A percentile compares a stretch with the other conserved stretches of the same genome.
phyloP scores from a whole-genome alignment of 2,888 invertebrate genomes.

The Acronicta aceris region DNA sequence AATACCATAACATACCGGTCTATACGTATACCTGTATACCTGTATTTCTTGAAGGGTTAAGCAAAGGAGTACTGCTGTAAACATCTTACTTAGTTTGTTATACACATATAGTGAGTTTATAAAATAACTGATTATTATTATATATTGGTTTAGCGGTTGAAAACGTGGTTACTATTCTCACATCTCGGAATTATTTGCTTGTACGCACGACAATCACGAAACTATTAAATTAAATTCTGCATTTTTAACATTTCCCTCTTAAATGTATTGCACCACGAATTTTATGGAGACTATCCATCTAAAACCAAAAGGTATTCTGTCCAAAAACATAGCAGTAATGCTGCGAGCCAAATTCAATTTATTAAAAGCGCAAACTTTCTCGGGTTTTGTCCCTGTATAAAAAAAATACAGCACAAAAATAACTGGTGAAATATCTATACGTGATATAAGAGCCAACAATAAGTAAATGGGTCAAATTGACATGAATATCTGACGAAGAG shows the following conservation, averaged over 20 bases:
- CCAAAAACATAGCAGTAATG: conserved; percentile 34
- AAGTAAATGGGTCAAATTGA: conserved; percentile 61
- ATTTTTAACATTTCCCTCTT: conserved; percentile 20
- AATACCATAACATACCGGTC: too few relatives aligned
- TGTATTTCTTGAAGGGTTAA: too few relatives aligned
- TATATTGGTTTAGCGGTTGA: too few relatives aligned
- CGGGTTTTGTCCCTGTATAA: conserved; percentile 5
- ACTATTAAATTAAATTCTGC: conserved; percentile 17
- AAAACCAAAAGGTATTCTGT: conserved; percentile 30
- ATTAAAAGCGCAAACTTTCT: conserved; percentile 34
- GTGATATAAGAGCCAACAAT: conserved; percentile 40
- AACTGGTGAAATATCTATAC: conserved; percentile 10
- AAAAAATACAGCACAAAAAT: conserved; percentile 15
- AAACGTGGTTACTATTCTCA: too few relatives aligned
- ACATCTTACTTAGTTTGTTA: too few relatives aligned
- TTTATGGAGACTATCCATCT: conserved; percentile 42
- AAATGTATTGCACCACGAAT: conserved; percentile 28
- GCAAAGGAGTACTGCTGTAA: too few relatives aligned
- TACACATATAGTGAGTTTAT: too few relatives aligned
- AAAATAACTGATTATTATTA: too few relatives aligned
- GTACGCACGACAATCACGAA: background rate
- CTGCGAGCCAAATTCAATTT: conserved; percentile 39
- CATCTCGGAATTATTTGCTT: too few relatives aligned
- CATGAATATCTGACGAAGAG: conserved; percentile 54
- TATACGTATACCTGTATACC: too few relatives aligned